These are phyloP conservation scores for Orthosia gracilis DNA, from an alignment of 2,888 invertebrate species.

Conservation along the genomic window DNA sequence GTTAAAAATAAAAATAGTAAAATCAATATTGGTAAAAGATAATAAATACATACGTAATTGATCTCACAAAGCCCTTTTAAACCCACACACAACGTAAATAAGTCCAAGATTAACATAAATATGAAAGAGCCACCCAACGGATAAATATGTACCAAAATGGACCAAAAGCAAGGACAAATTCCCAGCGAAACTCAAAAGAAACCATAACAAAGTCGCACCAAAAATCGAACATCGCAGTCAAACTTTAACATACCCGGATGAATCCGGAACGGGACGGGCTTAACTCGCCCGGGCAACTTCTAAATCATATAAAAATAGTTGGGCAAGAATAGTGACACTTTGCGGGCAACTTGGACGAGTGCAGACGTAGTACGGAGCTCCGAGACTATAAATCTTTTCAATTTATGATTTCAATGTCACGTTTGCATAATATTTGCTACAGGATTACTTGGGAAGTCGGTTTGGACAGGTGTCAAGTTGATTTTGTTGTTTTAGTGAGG, in stretches of 20 bases:
- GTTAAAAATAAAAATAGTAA: neutral
- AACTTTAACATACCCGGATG: slow-evolving; percentile 63
- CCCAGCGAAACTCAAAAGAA: slow-evolving; percentile 56
- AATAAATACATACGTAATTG: too few species aligned
- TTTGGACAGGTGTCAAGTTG: neutral
- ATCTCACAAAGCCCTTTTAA: neutral
- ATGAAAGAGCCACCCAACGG: neutral
- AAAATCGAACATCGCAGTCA: slow-evolving; percentile 58
- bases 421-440: slow-evolving; percentile 32
- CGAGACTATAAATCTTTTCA: slow-evolving; percentile 36
- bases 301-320: slow-evolving; percentile 70
- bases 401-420: slow-evolving; percentile 38
- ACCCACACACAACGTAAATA: neutral
- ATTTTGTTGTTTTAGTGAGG: neutral
- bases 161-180: slow-evolving; percentile 12
- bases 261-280: slow-evolving; percentile 46
- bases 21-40: neutral
- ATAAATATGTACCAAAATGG: slow-evolving; percentile 1
- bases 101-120: slow-evolving; percentile 16
- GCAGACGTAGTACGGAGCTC: slow-evolving; percentile 27
- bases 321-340: slow-evolving; percentile 49
- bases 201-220: slow-evolving; percentile 46
- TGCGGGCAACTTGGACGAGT: slow-evolving; percentile 36
- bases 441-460: slow-evolving; percentile 1
- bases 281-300: slow-evolving; percentile 59